Evolutionary conservation across 2,113 vertebrate species (phyloP).

Genomic region (Romanogobio albipinnatus): DNA sequence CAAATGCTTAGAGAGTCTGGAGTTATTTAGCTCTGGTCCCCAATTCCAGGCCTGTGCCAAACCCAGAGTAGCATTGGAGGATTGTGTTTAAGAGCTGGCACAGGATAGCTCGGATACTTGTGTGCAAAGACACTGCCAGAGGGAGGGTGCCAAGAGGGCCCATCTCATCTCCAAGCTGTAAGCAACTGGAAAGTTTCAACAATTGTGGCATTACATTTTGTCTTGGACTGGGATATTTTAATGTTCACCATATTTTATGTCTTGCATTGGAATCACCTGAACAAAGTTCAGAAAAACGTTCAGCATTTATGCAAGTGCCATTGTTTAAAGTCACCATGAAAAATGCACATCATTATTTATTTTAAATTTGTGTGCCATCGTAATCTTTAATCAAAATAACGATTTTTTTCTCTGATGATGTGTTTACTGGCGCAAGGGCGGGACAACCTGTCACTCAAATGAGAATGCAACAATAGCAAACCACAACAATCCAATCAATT

Average conservation of each 20-base stretch:
- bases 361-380: too few species aligned
- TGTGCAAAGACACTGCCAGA: constrained; percentile 60
- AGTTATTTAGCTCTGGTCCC: constrained; percentile 69
- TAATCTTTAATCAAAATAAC: too few species aligned
- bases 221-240: constrained; percentile 14
- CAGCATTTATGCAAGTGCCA: background rate
- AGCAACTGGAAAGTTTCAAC: constrained; percentile 55
- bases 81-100: constrained; percentile 66
- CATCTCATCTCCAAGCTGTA: constrained; percentile 52
- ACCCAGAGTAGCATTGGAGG: constrained; percentile 60
- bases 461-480: too few species aligned
- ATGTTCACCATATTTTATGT: constrained; percentile 31
- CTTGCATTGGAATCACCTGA: background rate
- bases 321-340: too few species aligned
- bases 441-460: too few species aligned
- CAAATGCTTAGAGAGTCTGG: constrained; percentile 69
- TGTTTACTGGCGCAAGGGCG: too few species aligned
- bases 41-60: constrained; percentile 62
- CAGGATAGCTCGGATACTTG: constrained; percentile 62
- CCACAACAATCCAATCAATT: too few species aligned
- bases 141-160: constrained; percentile 58
- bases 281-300: background rate
- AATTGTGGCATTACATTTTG: constrained; percentile 38
- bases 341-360: too few species aligned
- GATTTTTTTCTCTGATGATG: too few species aligned